Evolutionary conservation across 2,113 vertebrate species (phyloP).

Genomic region (Xiphophorus maculatus): DNA sequence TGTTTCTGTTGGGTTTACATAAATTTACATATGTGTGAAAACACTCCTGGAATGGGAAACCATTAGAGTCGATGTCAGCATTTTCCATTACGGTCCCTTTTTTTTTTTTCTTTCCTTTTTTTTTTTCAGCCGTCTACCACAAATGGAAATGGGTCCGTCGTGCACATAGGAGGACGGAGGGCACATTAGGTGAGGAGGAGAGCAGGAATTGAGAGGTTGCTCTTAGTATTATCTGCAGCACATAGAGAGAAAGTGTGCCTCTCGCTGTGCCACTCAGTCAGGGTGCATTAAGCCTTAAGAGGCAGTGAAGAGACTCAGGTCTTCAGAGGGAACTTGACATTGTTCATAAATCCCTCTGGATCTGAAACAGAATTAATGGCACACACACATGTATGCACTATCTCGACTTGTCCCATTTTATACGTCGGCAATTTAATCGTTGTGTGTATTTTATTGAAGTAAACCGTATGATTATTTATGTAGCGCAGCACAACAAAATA

Average conservation of each 20-base stretch:
- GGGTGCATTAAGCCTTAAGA: conserved; percentile 77
- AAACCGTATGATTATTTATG: background rate
- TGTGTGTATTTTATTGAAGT: conserved; percentile 4
- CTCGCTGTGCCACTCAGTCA: conserved; percentile 78
- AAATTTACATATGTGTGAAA: conserved; percentile 75
- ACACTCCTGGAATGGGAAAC: conserved; percentile 68
- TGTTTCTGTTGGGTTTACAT: conserved; percentile 79
- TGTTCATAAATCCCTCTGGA: conserved; percentile 75
- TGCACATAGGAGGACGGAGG: conserved; percentile 49
- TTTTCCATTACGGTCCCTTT: conserved; percentile 63
- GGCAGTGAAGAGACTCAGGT: conserved; percentile 70
- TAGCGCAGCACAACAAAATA: background rate
- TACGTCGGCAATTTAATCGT: conserved; percentile 26
- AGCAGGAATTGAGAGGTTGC: conserved; percentile 78
- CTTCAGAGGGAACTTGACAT: conserved; percentile 76
- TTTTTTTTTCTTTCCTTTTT: background rate
- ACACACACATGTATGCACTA: conserved; percentile 15
- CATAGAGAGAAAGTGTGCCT: conserved; percentile 67
- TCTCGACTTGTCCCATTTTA: conserved; percentile 22
- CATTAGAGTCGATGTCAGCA: conserved; percentile 70
- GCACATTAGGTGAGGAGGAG: conserved; percentile 62
- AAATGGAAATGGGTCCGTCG: conserved; percentile 59
- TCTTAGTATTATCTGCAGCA: conserved; percentile 75
- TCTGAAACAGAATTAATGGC: conserved; percentile 53
- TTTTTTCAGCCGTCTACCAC: conserved; percentile 28